Conservation (phyloP, 2,113 vertebrate genomes). For the Salvator merianae region DNA sequence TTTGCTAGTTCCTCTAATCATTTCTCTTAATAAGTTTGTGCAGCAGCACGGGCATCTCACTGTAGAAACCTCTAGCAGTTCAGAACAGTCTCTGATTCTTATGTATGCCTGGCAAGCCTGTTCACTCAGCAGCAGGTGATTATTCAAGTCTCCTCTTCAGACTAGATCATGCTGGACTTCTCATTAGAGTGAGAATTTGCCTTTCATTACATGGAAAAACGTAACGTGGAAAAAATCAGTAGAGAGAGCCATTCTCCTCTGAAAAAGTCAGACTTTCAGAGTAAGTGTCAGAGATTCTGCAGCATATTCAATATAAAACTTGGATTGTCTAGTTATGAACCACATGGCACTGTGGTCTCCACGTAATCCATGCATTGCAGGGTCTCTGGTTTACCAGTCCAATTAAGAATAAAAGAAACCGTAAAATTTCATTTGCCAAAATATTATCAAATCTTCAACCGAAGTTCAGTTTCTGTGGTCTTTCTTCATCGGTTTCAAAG, state of each 20-base stretch:
- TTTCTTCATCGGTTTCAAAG: not conserved
- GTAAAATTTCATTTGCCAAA: no score
- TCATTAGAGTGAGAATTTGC: slow-evolving; percentile 23
- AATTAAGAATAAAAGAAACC: no score
- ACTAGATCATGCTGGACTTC: slow-evolving; percentile 18
- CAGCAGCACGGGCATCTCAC: slow-evolving; percentile 9
- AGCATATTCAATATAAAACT: slow-evolving; percentile 1
- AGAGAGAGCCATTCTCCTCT: slow-evolving; percentile 7
- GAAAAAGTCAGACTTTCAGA: slow-evolving; percentile 30
- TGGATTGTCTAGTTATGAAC: not conserved
- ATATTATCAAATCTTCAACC: not conserved
- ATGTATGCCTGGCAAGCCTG: slow-evolving; percentile 34
- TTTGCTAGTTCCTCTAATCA: slow-evolving; percentile 17
- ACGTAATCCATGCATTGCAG: not conserved
- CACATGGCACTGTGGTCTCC: not conserved
- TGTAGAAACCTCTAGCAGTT: slow-evolving; percentile 26
- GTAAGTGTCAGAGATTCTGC: not conserved
- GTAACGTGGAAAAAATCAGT: slow-evolving; percentile 24
- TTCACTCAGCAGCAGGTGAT: slow-evolving; percentile 24
- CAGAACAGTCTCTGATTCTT: slow-evolving; percentile 15
- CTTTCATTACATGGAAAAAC: slow-evolving; percentile 46
- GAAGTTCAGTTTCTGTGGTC: not conserved
- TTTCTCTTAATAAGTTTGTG: not conserved
- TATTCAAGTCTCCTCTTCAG: slow-evolving; percentile 31
- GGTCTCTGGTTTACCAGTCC: no score